Base-by-base conservation (phyloP, 2,113 vertebrate genomes). In the Oreotrochilus melanogaster region DNA sequence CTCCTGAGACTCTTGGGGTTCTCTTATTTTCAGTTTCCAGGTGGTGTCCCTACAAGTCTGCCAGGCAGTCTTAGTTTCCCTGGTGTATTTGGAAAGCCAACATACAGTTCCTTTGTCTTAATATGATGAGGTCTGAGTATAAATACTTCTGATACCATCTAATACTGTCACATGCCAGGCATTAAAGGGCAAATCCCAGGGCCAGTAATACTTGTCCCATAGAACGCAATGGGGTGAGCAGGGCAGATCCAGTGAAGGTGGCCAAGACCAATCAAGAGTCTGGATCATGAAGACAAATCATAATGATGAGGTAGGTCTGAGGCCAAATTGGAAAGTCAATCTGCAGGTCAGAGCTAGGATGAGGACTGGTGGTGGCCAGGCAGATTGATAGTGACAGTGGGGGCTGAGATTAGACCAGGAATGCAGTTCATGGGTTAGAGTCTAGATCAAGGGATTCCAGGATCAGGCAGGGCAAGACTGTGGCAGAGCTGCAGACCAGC, bases 381-480 rank as follows among this genome's bases (percentile, higher is more conserved):
- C 8, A 64, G 16, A 39, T 37, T 18, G 47, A 3, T 1, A 66
- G 16, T 10, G 16, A 35, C 12, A 47, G 24, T 18, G 13, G 2
- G 15, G 23, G 14, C 22, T 66, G 39, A 67, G 17, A 37, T 47
- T 16, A 65, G 39, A 21, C 16, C 35, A 43, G 48, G 11, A 78
- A 31, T 8, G 61, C 39, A 57, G 51, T 1, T 5, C 4, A 43
- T 0, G 0, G 19, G 1, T 3, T 33, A 11, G 22, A 51, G 8
- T 47, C 43, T 4, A 5, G 4, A 18, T 65, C 17, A 48, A 69
- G 13, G 6, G 18, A 18, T 31, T 69, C 11, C 2, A 2, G 23
- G 27, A 53, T 43, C 5, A 37, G 11, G 9, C 19, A 60, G 37
- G 4, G 7, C 18, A 71, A 75, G 47, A 15, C 27, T 67, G n/a